Conservation (phyloP, 2,888 invertebrate genomes). For the Oscheius sp. region DNA sequence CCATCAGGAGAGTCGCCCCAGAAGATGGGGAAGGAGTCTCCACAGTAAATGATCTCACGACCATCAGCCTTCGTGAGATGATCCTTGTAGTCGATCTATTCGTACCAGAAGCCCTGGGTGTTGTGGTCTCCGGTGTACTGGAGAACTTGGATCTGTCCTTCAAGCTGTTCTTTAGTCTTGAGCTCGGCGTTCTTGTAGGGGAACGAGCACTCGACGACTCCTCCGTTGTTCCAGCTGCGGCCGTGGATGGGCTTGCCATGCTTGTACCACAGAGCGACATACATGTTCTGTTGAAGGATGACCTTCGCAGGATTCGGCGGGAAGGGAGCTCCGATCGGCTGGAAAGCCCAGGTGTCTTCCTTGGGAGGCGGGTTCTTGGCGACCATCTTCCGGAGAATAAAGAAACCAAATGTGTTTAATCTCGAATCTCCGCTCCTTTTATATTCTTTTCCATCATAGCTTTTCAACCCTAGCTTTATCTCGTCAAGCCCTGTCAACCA, state of each 20-base stretch:
- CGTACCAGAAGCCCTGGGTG: slow-evolving; percentile 62
- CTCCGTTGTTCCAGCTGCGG: slow-evolving; percentile 61
- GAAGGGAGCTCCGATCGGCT: slow-evolving; percentile 44
- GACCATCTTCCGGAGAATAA: no score
- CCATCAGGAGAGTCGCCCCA: slow-evolving; percentile 48
- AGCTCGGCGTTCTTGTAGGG: slow-evolving; percentile 59
- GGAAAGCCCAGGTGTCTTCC: slow-evolving; percentile 1
- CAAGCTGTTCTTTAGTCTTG: slow-evolving; percentile 53
- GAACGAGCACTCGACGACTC: slow-evolving; percentile 64
- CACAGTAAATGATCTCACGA: slow-evolving; percentile 56
- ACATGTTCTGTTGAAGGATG: slow-evolving; percentile 47
- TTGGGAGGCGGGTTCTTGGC: no score
- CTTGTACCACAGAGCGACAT: slow-evolving; percentile 56
- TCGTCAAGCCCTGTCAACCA: no score
- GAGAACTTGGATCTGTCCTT: slow-evolving; percentile 46
- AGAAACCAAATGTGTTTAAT: no score
- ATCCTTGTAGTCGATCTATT: slow-evolving; percentile 60
- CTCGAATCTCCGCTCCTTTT: no score
- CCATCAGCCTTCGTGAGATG: slow-evolving; percentile 44
- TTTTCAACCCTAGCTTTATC: no score
- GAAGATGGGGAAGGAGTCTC: slow-evolving; percentile 64
- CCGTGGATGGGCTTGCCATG: slow-evolving; percentile 60
- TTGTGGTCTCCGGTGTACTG: slow-evolving; percentile 65
- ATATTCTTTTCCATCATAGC: no score
- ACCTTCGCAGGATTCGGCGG: slow-evolving; percentile 51